A percentile compares a stretch with the other conserved stretches of the same genome.
Conservation (phyloP, 1,140 invertebrate species). For the Rhagoletis zephyria region DNA sequence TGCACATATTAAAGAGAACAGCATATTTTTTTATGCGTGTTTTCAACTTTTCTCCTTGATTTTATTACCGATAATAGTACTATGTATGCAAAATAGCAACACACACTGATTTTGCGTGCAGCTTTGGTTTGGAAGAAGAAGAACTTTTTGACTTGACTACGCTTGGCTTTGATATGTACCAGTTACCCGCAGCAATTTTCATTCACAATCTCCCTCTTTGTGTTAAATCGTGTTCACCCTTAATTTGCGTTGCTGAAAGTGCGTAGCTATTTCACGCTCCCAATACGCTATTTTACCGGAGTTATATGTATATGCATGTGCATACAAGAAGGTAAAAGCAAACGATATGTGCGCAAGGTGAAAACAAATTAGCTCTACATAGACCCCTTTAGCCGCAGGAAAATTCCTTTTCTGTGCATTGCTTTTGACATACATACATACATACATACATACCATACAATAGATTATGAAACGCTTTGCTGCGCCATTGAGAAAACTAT, state of each 20-base stretch:
- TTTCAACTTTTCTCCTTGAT: too few species aligned
- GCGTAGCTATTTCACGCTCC: not conserved
- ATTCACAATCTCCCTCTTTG: not conserved
- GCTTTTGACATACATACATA: not conserved
- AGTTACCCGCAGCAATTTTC: not conserved
- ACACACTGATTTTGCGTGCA: not conserved
- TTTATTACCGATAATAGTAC: too few species aligned
- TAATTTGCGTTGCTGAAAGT: not conserved
- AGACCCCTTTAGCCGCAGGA: not conserved
- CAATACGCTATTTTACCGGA: not conserved
- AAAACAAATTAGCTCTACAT: not conserved
- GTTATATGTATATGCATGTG: not conserved
- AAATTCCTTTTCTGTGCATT: not conserved
- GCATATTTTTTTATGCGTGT: too few species aligned
- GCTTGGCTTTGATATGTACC: not conserved
- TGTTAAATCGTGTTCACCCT: not conserved
- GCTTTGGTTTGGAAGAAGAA: too few species aligned
- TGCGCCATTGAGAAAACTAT: not conserved
- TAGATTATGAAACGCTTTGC: too few species aligned
- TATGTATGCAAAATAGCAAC: too few species aligned
- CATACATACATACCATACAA: too few species aligned
- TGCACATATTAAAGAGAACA: too few species aligned
- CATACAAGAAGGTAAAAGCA: not conserved
- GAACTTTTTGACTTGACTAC: not conserved
- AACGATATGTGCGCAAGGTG: not conserved